phyloP scores from a whole-genome alignment of 2,888 invertebrate genomes.

The Ophion costatus region DNA sequence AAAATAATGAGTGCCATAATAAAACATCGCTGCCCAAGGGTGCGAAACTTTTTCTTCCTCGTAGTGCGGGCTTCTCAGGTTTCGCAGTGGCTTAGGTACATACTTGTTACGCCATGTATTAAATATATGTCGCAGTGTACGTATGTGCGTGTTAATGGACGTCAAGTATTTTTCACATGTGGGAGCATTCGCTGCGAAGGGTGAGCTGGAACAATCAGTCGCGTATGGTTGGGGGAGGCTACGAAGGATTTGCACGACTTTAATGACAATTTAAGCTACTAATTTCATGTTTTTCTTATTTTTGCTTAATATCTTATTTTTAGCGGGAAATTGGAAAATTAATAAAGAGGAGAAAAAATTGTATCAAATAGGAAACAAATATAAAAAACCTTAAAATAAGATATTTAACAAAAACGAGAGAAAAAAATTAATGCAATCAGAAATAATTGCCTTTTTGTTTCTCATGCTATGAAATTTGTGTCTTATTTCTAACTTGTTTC shows the following conservation, averaged over 20 bases:
- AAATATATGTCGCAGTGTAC: background rate
- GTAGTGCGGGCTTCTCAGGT: constrained; percentile 53
- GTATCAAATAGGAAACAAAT: too few relatives aligned
- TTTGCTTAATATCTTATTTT: background rate
- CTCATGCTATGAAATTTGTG: too few relatives aligned
- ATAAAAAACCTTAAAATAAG: too few relatives aligned
- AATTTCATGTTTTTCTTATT: background rate
- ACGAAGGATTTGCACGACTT: background rate
- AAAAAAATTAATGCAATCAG: too few relatives aligned
- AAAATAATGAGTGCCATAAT: constrained; percentile 63
- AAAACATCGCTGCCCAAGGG: constrained; percentile 60
- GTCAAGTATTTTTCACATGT: background rate
- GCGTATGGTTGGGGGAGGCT: background rate
- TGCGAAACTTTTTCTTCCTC: constrained; percentile 51
- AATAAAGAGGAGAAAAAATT: too few relatives aligned
- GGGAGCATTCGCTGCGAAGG: background rate
- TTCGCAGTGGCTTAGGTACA: constrained; percentile 30
- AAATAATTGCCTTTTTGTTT: too few relatives aligned
- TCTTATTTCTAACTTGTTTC: too few relatives aligned
- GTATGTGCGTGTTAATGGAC: background rate
- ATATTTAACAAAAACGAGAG: too few relatives aligned
- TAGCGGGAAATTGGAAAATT: background rate
- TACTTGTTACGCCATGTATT: background rate
- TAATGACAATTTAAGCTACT: background rate
- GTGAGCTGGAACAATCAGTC: background rate